A percentile compares a stretch with the other conserved stretches of the same genome.
Evolutionary conservation across 2,888 invertebrate species (phyloP).

Genomic region (Oscheius myriophilus): DNA sequence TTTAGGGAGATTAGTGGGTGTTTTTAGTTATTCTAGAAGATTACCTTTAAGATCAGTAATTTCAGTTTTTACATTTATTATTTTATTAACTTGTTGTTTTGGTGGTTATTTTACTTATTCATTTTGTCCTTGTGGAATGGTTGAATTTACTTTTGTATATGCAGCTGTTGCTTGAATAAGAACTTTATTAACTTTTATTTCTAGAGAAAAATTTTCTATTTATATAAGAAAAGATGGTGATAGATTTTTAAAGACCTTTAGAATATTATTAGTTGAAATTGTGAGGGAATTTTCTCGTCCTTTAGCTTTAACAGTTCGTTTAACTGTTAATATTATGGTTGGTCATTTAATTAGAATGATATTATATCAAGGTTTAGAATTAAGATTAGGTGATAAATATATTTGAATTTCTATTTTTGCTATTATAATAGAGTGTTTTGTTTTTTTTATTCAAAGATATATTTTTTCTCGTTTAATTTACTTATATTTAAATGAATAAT

Average conservation of each 20-base stretch:
- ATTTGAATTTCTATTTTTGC: conserved; percentile 55
- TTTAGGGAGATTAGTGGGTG: conserved; percentile 52
- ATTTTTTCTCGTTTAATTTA: conserved; percentile 61
- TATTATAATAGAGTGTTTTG: conserved; percentile 63
- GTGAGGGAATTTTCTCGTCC: conserved; percentile 62
- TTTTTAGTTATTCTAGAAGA: conserved; percentile 52
- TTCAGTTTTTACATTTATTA: conserved; percentile 66
- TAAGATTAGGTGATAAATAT: conserved; percentile 51
- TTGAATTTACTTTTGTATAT: conserved; percentile 75
- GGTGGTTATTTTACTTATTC: too few relatives aligned
- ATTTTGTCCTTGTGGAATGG: conserved; percentile 62
- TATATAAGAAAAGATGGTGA: conserved; percentile 58
- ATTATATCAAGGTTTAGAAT: conserved; percentile 51
- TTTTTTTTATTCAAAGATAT: conserved; percentile 61
- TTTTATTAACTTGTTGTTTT: conserved; percentile 71
- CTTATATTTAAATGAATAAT: conserved; percentile 57
- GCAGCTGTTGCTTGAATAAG: conserved; percentile 55
- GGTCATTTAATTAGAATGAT: conserved; percentile 59
- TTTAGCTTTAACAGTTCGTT: conserved; percentile 60
- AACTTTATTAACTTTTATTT: conserved; percentile 56
- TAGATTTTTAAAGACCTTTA: conserved; percentile 54
- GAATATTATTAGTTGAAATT: conserved; percentile 57
- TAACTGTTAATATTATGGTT: conserved; percentile 62
- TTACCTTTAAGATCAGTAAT: conserved; percentile 49
- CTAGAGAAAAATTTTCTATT: too few relatives aligned